Percentiles rank a stretch among this genome's conserved stretches.
Evolutionary conservation across 2,888 invertebrate species (phyloP).

Genomic region (Sarcophaga subvicina): DNA sequence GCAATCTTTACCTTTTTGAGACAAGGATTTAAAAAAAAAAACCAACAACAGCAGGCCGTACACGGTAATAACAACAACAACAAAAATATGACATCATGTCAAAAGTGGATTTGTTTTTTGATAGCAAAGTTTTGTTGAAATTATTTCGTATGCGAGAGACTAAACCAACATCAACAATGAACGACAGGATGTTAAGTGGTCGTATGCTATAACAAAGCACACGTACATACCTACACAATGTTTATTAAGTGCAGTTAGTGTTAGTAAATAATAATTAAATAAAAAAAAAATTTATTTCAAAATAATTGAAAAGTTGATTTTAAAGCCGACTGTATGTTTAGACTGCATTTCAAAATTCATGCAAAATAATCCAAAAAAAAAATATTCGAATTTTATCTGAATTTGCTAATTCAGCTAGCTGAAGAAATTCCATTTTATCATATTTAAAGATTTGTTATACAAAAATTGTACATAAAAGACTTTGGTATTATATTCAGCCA

Average conservation of each 20-base stretch:
- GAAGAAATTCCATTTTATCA: too few relatives aligned
- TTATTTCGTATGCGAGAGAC: neutral
- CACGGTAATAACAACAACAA: conserved; percentile 7
- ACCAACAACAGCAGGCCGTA: too few relatives aligned
- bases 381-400: too few relatives aligned
- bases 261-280: neutral
- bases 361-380: too few relatives aligned
- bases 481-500: too few relatives aligned
- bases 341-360: too few relatives aligned
- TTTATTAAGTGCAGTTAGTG: neutral
- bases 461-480: too few relatives aligned
- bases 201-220: conserved; percentile 16
- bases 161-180: conserved; percentile 19
- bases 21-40: neutral
- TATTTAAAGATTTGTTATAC: too few relatives aligned
- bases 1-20: neutral
- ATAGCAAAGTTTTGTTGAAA: neutral
- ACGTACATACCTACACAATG: neutral
- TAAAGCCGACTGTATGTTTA: too few relatives aligned
- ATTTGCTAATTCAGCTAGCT: too few relatives aligned
- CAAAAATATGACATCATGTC: conserved; percentile 47
- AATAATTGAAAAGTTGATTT: too few relatives aligned
- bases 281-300: too few relatives aligned
- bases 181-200: conserved; percentile 62
- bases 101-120: neutral